A percentile compares a stretch with the other conserved stretches of the same genome.
These are phyloP conservation scores for Hirtodrosophila histrioides DNA, from an alignment of 2,888 invertebrate genomes.

Conservation along the genomic window DNA sequence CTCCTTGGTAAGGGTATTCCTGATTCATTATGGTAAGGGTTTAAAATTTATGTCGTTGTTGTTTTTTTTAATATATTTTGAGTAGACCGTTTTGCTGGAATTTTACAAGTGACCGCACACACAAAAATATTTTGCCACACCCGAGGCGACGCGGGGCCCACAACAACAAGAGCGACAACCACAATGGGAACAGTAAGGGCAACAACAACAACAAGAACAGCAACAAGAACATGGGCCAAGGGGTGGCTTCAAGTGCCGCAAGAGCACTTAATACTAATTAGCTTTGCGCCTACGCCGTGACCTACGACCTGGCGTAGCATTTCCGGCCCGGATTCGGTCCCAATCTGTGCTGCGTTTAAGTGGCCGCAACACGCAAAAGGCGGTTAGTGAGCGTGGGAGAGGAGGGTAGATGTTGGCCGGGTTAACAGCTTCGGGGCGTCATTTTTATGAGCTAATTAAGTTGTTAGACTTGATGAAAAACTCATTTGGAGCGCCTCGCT, in stretches of 20 bases:
- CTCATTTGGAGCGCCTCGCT: constrained; percentile 60
- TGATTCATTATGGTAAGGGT: neutral
- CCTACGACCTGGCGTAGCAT: constrained; percentile 68
- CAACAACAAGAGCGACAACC: constrained; percentile 24
- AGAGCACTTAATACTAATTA: constrained; percentile 81
- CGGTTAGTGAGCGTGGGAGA: constrained; percentile 7
- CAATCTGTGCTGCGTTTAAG: constrained; percentile 79
- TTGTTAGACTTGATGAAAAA: constrained; percentile 80
- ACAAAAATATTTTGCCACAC: constrained; percentile 75
- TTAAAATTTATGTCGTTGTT: neutral
- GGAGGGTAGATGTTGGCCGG: constrained; percentile 40
- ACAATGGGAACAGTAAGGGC: constrained; percentile 24
- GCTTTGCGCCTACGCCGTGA: constrained; percentile 78
- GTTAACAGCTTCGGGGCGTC: constrained; percentile 73
- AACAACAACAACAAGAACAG: constrained; percentile 24
- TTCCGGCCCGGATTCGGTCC: constrained; percentile 58
- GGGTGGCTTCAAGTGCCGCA: constrained; percentile 70
- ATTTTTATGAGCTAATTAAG: constrained; percentile 80
- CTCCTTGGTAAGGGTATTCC: constrained; percentile 11
- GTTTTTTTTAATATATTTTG: constrained; percentile 1
- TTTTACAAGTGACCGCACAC: constrained; percentile 80
- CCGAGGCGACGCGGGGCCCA: constrained; percentile 59
- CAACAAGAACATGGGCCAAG: constrained; percentile 18
- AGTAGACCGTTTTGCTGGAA: constrained; percentile 62
- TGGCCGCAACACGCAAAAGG: constrained; percentile 72